phyloP scores from a whole-genome alignment of 2,797 vertebrate species.

The Pelobates cultripes region DNA sequence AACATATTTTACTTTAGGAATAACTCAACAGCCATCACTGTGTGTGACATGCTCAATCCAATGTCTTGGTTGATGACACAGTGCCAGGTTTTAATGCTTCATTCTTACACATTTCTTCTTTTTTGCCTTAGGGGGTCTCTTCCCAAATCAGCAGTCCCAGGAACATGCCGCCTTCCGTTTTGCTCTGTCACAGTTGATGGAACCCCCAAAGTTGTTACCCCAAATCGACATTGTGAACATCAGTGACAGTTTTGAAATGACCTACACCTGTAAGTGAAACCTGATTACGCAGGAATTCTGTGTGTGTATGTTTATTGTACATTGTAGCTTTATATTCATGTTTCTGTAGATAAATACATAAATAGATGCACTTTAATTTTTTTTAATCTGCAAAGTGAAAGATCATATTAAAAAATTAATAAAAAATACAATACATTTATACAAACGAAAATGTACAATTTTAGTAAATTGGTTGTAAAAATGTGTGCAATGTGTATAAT shows the following conservation, averaged over 20 bases:
- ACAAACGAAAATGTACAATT: no score
- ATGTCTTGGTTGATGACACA: constrained; percentile 11
- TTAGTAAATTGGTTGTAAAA: no score
- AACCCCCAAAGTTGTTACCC: constrained; percentile 97
- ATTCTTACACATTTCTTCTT: constrained; percentile 59
- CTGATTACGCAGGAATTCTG: not conserved
- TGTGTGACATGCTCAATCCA: constrained; percentile 21
- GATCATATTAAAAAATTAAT: no score
- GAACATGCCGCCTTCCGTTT: constrained; percentile 99
- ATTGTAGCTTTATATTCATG: no score
- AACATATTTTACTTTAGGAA: constrained; percentile 10
- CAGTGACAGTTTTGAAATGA: constrained; percentile 98
- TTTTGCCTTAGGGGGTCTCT: constrained; percentile 87
- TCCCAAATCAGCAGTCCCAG: constrained; percentile 93
- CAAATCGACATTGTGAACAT: constrained; percentile 99
- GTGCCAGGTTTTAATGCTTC: constrained; percentile 1
- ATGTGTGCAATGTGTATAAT: no score
- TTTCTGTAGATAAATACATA: no score
- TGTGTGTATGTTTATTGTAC: not conserved
- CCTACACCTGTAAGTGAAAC: constrained; percentile 93
- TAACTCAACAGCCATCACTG: constrained; percentile 22
- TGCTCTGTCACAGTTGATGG: constrained; percentile 94
- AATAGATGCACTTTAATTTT: no score
- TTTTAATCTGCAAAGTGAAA: no score
- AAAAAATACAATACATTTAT: no score